phyloP scores from a whole-genome alignment of 2,797 vertebrate species.

The Sibirionetta formosa region DNA sequence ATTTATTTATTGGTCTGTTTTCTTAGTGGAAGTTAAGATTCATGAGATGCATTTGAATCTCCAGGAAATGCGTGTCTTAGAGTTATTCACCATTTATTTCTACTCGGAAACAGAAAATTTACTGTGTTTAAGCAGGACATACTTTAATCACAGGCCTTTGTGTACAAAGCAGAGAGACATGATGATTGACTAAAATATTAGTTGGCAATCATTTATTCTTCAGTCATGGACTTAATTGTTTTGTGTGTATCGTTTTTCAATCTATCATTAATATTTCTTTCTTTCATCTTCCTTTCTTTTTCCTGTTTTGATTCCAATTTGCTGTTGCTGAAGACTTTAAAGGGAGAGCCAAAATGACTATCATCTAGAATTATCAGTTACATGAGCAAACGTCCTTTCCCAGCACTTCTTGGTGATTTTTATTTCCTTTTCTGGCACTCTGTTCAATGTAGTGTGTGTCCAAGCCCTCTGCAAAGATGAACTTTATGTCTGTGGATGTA shows the following conservation, averaged over 20 bases:
- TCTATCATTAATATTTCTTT: slow-evolving; percentile 34
- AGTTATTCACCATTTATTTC: not conserved
- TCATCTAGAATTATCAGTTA: slow-evolving; percentile 34
- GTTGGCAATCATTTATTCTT: slow-evolving; percentile 40
- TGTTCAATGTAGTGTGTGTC: not conserved
- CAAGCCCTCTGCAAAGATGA: not conserved
- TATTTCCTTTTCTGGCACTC: slow-evolving; percentile 24
- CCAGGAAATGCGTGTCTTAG: not conserved
- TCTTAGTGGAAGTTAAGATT: not conserved
- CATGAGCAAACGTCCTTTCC: slow-evolving; percentile 1
- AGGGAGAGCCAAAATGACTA: slow-evolving; percentile 41
- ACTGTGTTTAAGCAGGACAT: not conserved
- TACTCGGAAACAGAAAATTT: not conserved
- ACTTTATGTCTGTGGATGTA: not conserved
- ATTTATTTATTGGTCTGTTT: not conserved
- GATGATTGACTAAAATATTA: slow-evolving; percentile 31
- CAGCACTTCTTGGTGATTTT: slow-evolving; percentile 12
- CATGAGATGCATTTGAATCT: not conserved
- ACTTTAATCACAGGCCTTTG: slow-evolving; percentile 5
- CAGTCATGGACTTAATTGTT: slow-evolving; percentile 22
- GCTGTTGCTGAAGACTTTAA: slow-evolving; percentile 33
- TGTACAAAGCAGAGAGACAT: slow-evolving; percentile 1
- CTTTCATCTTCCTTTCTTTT: slow-evolving; percentile 51
- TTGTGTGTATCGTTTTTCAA: slow-evolving; percentile 12
- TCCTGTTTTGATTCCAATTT: slow-evolving; percentile 56